These are phyloP conservation scores for Idaea biselata DNA, from an alignment of 2,888 invertebrate species.

Conservation along the genomic window DNA sequence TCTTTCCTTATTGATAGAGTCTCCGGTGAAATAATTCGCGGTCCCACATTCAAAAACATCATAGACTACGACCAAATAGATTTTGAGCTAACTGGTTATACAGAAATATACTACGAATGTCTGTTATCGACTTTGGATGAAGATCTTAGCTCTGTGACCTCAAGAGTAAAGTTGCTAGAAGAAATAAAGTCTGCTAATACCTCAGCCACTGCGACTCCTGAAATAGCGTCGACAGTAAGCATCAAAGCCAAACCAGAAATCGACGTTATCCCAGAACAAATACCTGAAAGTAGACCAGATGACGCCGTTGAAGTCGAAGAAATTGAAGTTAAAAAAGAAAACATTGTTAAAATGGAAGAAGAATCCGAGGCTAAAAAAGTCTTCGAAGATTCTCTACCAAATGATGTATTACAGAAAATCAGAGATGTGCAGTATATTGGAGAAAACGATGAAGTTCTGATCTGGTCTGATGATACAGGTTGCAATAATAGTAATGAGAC, in stretches of 20 bases:
- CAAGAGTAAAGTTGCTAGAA: constrained; percentile 60
- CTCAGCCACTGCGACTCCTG: constrained; percentile 48
- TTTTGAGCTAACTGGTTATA: constrained; percentile 65
- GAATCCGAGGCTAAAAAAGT: constrained; percentile 35
- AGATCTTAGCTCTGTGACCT: constrained; percentile 59
- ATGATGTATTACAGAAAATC: constrained; percentile 49
- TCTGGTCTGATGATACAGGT: constrained; percentile 52
- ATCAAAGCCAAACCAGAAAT: constrained; percentile 27
- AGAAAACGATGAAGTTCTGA: constrained; percentile 50
- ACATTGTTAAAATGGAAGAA: background rate
- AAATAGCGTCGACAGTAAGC: constrained; percentile 35
- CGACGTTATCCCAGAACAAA: constrained; percentile 21
- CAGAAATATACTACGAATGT: constrained; percentile 66
- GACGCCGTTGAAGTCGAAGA: constrained; percentile 16
- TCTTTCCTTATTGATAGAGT: constrained; percentile 64
- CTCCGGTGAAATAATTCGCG: constrained; percentile 66
- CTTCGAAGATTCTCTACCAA: constrained; percentile 38
- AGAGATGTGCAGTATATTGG: constrained; percentile 54
- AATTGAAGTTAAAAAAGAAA: constrained; percentile 11
- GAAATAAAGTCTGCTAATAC: constrained; percentile 51
- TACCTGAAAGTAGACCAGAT: constrained; percentile 17
- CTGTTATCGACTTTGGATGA: constrained; percentile 55
- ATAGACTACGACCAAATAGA: constrained; percentile 69
- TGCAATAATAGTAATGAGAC: constrained; percentile 31
- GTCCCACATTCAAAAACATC: constrained; percentile 63